These are phyloP conservation scores for Oxygymnocypris stewartii DNA, from an alignment of 2,113 vertebrate genomes.

Conservation along the genomic window DNA sequence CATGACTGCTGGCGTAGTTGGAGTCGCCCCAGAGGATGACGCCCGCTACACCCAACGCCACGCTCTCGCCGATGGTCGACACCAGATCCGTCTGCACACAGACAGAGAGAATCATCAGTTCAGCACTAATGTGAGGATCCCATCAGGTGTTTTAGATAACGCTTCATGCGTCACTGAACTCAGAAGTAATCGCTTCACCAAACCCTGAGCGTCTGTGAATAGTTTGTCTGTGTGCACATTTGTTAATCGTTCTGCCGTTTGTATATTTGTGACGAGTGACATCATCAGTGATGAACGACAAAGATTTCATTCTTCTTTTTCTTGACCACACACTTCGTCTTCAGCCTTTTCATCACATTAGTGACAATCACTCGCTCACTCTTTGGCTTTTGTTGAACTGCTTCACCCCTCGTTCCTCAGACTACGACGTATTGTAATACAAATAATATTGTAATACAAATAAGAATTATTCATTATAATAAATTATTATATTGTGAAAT, in stretches of 20 bases:
- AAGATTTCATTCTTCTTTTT: not conserved
- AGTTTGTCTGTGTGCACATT: not conserved
- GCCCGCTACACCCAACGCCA: slow-evolving; percentile 80
- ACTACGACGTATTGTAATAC: too few species aligned
- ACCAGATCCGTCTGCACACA: slow-evolving; percentile 75
- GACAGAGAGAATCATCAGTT: not conserved
- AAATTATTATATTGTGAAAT: too few species aligned
- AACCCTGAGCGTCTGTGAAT: not conserved
- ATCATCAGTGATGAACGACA: not conserved
- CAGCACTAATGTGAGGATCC: not conserved
- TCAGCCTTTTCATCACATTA: not conserved
- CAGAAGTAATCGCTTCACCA: too few species aligned
- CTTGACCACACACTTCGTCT: slow-evolving; percentile 1
- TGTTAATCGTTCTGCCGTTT: not conserved
- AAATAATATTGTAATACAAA: too few species aligned
- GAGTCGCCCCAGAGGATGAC: slow-evolving; percentile 81
- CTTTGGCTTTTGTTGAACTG: slow-evolving; percentile 5
- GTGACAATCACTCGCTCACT: not conserved
- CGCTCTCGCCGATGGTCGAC: slow-evolving; percentile 81
- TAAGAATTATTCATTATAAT: too few species aligned
- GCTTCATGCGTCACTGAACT: slow-evolving; percentile 8
- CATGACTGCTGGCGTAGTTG: slow-evolving; percentile 72
- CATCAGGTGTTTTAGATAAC: not conserved
- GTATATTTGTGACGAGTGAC: slow-evolving; percentile 28
- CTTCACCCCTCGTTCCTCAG: not conserved